These are phyloP conservation scores for Aix galericulata DNA, from an alignment of 2,113 vertebrate species.

Conservation along the genomic window DNA sequence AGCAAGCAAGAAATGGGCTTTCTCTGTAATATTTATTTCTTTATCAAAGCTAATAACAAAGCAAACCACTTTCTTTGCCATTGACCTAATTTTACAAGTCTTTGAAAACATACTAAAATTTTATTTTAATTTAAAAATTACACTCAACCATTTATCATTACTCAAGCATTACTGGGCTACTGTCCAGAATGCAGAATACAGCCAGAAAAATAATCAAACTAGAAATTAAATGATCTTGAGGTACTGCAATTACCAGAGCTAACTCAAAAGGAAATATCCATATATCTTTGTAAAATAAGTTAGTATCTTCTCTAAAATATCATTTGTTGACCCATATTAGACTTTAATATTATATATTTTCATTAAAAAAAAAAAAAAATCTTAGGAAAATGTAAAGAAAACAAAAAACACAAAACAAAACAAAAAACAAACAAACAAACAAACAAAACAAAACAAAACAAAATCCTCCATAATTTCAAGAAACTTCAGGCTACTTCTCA, in stretches of 20 bases:
- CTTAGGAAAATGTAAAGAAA: not conserved
- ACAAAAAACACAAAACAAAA: not conserved
- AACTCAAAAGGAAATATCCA: not conserved
- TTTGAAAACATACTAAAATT: not conserved
- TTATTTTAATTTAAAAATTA: conserved; percentile 18
- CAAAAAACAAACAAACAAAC: not conserved
- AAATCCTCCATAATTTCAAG: not conserved
- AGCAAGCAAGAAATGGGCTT: not conserved
- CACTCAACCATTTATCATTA: not conserved
- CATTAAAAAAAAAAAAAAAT: not conserved
- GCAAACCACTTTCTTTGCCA: not conserved
- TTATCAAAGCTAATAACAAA: not conserved
- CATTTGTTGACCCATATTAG: not conserved
- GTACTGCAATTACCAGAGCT: not conserved
- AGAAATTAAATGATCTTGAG: not conserved
- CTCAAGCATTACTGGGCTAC: not conserved
- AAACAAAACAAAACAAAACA: not conserved
- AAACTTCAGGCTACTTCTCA: not conserved
- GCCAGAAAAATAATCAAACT: not conserved
- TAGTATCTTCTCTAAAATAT: not conserved
- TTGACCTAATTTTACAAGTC: not conserved
- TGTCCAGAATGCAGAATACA: not conserved
- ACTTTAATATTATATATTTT: not conserved
- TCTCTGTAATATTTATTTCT: not conserved
- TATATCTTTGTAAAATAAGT: not conserved